phyloP scores from a whole-genome alignment of 2,113 vertebrate genomes.

The Dipodomys spectabilis region DNA sequence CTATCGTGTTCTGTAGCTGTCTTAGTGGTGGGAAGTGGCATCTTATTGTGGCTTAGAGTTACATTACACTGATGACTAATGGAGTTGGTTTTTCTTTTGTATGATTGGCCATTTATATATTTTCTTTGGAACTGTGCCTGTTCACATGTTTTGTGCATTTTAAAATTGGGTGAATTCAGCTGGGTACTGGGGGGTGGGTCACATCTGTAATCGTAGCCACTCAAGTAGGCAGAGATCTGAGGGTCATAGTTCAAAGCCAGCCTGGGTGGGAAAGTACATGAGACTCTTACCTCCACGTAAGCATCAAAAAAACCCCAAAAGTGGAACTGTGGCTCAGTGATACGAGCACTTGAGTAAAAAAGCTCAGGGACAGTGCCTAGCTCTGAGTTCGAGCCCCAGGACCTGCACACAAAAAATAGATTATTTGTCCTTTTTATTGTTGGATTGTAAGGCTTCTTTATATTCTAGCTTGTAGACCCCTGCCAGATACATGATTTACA shows the following conservation, averaged over 20 bases:
- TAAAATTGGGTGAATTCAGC: background rate
- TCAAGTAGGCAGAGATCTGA: too few relatives aligned
- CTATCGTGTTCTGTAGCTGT: accelerated
- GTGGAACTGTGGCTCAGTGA: too few relatives aligned
- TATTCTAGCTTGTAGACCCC: accelerated
- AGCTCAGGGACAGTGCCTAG: too few relatives aligned
- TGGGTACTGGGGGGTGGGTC: too few relatives aligned
- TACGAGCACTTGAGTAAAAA: too few relatives aligned
- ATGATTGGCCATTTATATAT: background rate
- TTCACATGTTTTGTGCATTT: background rate
- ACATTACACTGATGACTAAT: accelerated
- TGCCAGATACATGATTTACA: background rate
- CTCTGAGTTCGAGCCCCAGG: too few relatives aligned
- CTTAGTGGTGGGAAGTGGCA: background rate
- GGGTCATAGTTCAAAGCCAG: too few relatives aligned
- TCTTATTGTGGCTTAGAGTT: background rate
- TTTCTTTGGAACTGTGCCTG: background rate
- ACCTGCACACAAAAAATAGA: too few relatives aligned
- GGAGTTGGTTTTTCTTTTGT: background rate
- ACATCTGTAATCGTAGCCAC: too few relatives aligned
- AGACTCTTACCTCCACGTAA: too few relatives aligned
- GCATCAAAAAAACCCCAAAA: too few relatives aligned
- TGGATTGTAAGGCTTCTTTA: background rate
- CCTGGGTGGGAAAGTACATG: too few relatives aligned
- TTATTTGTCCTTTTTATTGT: background rate